A percentile compares a stretch with the other conserved stretches of the same genome.
Conservation (phyloP, 2,888 invertebrate species). For the Diaprepes abbreviatus region DNA sequence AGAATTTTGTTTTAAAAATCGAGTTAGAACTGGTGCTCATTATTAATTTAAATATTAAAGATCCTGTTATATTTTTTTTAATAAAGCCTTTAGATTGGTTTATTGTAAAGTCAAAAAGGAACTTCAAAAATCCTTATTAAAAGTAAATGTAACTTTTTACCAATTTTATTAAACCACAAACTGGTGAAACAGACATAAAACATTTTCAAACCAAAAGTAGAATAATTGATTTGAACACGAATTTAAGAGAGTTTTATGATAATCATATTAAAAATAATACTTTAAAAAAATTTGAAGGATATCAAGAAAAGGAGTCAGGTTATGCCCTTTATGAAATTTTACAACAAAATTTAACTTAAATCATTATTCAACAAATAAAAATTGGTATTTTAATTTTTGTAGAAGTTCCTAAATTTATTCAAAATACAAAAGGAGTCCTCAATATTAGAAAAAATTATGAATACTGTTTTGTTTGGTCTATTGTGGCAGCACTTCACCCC, state of each 20-base stretch:
- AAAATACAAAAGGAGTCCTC: too few species aligned
- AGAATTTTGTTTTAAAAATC: too few species aligned
- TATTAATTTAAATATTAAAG: slow-evolving; percentile 8
- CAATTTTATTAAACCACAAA: neutral
- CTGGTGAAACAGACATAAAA: too few species aligned
- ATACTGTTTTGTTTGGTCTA: slow-evolving; percentile 6
- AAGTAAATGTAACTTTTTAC: neutral
- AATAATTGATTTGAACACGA: too few species aligned
- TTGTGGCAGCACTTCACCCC: too few species aligned
- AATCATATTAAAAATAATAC: too few species aligned
- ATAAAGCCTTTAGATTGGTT: slow-evolving; percentile 8
- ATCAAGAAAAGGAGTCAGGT: too few species aligned
- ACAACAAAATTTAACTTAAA: neutral
- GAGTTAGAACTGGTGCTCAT: slow-evolving; percentile 2
- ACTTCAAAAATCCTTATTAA: too few species aligned
- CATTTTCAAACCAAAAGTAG: too few species aligned
- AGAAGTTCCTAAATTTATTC: too few species aligned
- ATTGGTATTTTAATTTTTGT: too few species aligned
- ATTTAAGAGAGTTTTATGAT: too few species aligned
- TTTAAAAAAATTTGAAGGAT: neutral
- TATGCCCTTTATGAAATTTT: neutral
- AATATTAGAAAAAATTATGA: slow-evolving; percentile 1
- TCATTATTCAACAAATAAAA: neutral
- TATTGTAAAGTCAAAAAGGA: neutral
- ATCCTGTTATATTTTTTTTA: neutral